Percentiles rank a stretch among this genome's conserved stretches.
Evolutionary conservation across 2,113 vertebrate species (phyloP).

Genomic region (Cavia porcellus): DNA sequence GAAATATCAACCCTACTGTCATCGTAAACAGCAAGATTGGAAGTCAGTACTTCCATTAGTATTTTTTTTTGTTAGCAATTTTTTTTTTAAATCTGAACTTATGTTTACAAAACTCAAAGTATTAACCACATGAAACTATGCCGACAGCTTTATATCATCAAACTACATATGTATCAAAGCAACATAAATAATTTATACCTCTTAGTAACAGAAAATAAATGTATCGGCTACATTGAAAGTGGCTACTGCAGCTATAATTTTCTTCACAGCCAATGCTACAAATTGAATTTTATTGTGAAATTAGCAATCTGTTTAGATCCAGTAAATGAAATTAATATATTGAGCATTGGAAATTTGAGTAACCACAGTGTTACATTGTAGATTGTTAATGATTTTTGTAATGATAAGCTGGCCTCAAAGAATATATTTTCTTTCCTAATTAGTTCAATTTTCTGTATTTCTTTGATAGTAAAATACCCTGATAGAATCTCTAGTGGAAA

Average conservation of each 20-base stretch:
- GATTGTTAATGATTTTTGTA: not conserved
- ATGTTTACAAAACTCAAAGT: conserved; percentile 57
- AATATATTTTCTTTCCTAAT: not conserved
- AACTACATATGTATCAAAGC: not conserved
- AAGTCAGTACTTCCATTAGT: not conserved
- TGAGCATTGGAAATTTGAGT: not conserved
- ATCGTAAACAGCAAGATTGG: not conserved
- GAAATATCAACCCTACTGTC: not conserved
- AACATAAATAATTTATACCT: conserved; percentile 24
- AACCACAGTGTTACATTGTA: not conserved
- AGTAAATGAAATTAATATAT: conserved; percentile 26
- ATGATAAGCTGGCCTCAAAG: not conserved
- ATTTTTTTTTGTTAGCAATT: conserved; percentile 29
- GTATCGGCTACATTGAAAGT: conserved; percentile 45
- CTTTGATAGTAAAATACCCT: not conserved
- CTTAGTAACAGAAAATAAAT: not conserved
- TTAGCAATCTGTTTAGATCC: conserved; percentile 21
- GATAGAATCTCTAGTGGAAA: not conserved
- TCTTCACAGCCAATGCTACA: not conserved
- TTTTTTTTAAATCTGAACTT: conserved; percentile 57
- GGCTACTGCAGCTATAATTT: not conserved
- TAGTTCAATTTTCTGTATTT: not conserved
- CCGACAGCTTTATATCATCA: conserved; percentile 17
- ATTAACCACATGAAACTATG: conserved; percentile 43
- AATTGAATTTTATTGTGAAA: conserved; percentile 53